A percentile compares a stretch with the other conserved stretches of the same genome.
These are phyloP conservation scores for Paragorgia papillata DNA, from an alignment of 92 coral and sea anemone species.

Conservation along the genomic window DNA sequence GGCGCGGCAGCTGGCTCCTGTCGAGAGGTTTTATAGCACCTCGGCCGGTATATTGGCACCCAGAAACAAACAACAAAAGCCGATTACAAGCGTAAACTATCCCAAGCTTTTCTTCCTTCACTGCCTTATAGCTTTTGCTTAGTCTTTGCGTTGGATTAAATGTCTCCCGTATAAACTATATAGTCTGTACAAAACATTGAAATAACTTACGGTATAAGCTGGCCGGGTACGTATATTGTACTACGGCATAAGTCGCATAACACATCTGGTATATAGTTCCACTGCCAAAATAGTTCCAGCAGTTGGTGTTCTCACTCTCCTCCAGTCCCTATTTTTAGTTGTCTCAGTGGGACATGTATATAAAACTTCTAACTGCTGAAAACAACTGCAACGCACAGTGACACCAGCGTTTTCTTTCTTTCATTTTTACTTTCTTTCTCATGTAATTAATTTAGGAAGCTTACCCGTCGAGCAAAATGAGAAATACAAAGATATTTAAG, in stretches of 20 bases:
- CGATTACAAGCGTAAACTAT: slow-evolving; percentile 14
- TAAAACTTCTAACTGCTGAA: not conserved
- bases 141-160: too few relatives aligned
- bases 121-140: too few relatives aligned
- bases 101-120: too few relatives aligned
- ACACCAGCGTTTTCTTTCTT: slow-evolving; percentile 2
- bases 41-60: slow-evolving; percentile 33
- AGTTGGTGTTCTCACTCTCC: not conserved
- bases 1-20: slow-evolving; percentile 35
- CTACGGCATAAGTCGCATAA: too few relatives aligned
- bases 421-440: too few relatives aligned
- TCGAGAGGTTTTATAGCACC: slow-evolving; percentile 2
- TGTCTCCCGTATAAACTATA: too few relatives aligned
- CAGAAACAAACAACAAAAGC: slow-evolving; percentile 36
- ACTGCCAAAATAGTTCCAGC: too few relatives aligned
- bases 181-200: too few relatives aligned
- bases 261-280: too few relatives aligned
- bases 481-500: slow-evolving; percentile 19
- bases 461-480: slow-evolving; percentile 24
- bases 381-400: slow-evolving; percentile 7
- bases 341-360: not conserved
- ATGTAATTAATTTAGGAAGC: slow-evolving; percentile 35
- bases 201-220: too few relatives aligned
- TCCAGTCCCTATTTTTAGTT: not conserved
- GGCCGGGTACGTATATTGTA: too few relatives aligned